Conservation (phyloP, 2,113 vertebrate genomes). For the Hucho hucho region DNA sequence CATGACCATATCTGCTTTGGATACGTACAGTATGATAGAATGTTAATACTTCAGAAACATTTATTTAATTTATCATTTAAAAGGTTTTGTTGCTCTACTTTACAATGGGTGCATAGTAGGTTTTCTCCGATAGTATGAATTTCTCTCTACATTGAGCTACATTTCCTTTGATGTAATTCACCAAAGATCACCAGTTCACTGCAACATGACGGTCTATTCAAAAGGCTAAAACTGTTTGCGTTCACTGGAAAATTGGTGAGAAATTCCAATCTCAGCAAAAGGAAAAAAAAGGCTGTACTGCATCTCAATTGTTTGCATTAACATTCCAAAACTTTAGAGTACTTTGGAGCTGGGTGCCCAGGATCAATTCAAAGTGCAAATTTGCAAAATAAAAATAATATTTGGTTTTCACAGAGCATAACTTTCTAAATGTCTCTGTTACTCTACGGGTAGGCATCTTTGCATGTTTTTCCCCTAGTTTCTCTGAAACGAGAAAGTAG, state of each 20-base stretch:
- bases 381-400: slow-evolving; percentile 25
- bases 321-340: slow-evolving; percentile 1
- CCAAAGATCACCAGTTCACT: not conserved
- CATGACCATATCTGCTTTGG: slow-evolving; percentile 50
- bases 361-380: slow-evolving; percentile 39
- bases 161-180: not conserved
- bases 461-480: not conserved
- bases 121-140: not conserved
- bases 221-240: not conserved
- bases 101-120: not conserved
- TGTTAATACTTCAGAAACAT: not conserved
- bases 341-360: slow-evolving; percentile 1
- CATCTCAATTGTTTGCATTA: not conserved
- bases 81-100: not conserved
- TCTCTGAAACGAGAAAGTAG: not conserved
- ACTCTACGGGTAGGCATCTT: slow-evolving; percentile 10
- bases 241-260: not conserved
- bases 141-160: not conserved
- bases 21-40: slow-evolving; percentile 11
- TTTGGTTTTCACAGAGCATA: slow-evolving; percentile 33
- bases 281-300: not conserved
- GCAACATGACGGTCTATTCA: not conserved
- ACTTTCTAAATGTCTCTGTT: slow-evolving; percentile 22
- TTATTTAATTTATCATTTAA: not conserved
- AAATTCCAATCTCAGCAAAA: not conserved